Percentiles rank a stretch among this genome's conserved stretches.
Evolutionary conservation across 2,888 invertebrate genomes (phyloP).

Genomic region (Chymomyza fuscimana): DNA sequence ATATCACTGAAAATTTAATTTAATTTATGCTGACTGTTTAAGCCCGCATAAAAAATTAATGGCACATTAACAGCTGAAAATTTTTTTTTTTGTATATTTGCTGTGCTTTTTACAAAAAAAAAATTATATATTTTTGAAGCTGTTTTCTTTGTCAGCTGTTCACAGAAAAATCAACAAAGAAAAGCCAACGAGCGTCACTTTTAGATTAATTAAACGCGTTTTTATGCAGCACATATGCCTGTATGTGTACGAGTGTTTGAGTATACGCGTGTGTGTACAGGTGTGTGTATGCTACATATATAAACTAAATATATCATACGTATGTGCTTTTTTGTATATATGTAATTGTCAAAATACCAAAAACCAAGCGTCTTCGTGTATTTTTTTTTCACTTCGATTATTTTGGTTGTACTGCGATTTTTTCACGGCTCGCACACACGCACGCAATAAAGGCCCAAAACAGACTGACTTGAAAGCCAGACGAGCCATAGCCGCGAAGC

Average conservation of each 20-base stretch:
- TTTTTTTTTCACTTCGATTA: neutral
- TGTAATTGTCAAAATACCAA: constrained; percentile 25
- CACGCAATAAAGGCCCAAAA: constrained; percentile 70
- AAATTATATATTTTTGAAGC: neutral
- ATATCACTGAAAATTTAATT: neutral
- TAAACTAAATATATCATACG: constrained; percentile 43
- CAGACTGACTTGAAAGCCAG: constrained; percentile 44
- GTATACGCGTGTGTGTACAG: neutral
- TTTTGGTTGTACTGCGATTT: neutral
- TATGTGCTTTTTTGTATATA: constrained; percentile 15
- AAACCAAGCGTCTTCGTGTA: neutral
- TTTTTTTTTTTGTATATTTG: neutral
- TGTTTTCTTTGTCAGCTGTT: neutral
- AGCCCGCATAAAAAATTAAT: constrained; percentile 48
- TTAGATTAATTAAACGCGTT: constrained; percentile 70
- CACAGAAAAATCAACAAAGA: constrained; percentile 4
- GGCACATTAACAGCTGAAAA: constrained; percentile 58
- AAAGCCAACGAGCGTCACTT: constrained; percentile 51
- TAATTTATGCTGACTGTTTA: neutral
- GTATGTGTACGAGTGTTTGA: neutral
- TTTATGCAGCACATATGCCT: constrained; percentile 50
- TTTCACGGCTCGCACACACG: constrained; percentile 43
- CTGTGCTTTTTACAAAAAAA: too few species aligned
- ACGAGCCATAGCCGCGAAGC: constrained; percentile 49
- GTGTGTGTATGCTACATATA: constrained; percentile 6